phyloP scores from a whole-genome alignment of 92 coral and sea anemone genomes.

The Porites cylindrica region DNA sequence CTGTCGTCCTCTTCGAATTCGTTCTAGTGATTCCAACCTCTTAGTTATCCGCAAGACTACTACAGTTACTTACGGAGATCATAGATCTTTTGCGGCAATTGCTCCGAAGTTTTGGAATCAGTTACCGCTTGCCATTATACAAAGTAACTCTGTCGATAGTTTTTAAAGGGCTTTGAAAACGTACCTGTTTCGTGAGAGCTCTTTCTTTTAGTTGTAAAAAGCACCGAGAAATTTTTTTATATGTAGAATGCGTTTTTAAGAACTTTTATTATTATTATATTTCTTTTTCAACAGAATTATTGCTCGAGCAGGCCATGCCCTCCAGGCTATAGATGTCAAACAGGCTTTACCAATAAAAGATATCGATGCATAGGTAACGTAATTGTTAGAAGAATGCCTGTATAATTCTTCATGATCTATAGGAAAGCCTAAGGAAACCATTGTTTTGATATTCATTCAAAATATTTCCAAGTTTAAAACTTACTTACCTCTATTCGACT shows the following conservation, averaged over 20 bases:
- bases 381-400: no score
- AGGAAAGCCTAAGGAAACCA: no score
- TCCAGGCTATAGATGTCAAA: slow-evolving; percentile 9
- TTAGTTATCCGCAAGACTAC: not conserved
- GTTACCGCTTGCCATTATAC: slow-evolving; percentile 8
- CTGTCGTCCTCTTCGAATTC: not conserved
- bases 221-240: no score
- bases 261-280: no score
- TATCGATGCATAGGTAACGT: not conserved
- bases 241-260: no score
- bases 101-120: slow-evolving; percentile 3
- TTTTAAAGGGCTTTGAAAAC: no score
- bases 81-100: slow-evolving; percentile 2
- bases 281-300: not conserved
- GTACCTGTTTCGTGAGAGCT: no score
- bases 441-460: no score
- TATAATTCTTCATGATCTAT: no score
- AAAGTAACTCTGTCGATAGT: not conserved
- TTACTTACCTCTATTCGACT: no score
- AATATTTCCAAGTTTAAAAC: no score
- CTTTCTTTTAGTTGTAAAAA: no score
- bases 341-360: slow-evolving; percentile 1
- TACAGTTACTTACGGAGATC: slow-evolving; percentile 2
- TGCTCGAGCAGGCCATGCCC: slow-evolving; percentile 5
- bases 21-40: slow-evolving; percentile 1